Conservation (phyloP, 2,113 vertebrate species). For the Halichoeres trimaculatus region DNA sequence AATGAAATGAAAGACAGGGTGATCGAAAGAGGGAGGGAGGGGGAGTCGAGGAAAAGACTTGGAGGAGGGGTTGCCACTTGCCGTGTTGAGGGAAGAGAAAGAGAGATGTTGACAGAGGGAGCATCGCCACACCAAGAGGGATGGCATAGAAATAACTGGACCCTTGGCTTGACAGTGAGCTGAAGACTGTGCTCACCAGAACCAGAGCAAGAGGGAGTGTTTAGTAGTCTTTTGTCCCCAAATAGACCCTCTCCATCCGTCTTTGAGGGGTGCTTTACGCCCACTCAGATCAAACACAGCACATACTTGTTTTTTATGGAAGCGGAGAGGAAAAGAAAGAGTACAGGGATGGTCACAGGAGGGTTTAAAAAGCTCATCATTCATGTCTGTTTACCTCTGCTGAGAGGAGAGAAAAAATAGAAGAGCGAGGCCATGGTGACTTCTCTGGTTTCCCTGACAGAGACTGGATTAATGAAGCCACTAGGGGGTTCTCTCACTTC, state of each 20-base stretch:
- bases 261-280: slow-evolving; percentile 59
- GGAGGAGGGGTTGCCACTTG: slow-evolving; percentile 38
- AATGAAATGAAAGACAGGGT: slow-evolving; percentile 57
- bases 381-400: slow-evolving; percentile 77
- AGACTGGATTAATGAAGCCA: slow-evolving; percentile 79
- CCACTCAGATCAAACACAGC: slow-evolving; percentile 62
- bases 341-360: slow-evolving; percentile 51
- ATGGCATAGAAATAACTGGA: slow-evolving; percentile 27
- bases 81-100: slow-evolving; percentile 37
- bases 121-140: slow-evolving; percentile 18
- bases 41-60: slow-evolving; percentile 15
- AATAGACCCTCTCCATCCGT: slow-evolving; percentile 55
- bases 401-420: slow-evolving; percentile 50
- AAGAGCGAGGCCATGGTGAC: slow-evolving; percentile 57
- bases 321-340: slow-evolving; percentile 40
- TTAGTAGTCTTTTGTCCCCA: slow-evolving; percentile 66
- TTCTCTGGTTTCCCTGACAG: slow-evolving; percentile 71
- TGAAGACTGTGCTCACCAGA: slow-evolving; percentile 19
- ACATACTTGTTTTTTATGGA: slow-evolving; percentile 67
- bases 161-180: slow-evolving; percentile 19
- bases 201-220: slow-evolving; percentile 33
- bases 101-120: slow-evolving; percentile 24
- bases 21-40: slow-evolving; percentile 42
- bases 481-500: slow-evolving; percentile 64
- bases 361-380: slow-evolving; percentile 74